These are phyloP conservation scores for Chrysodeixis includens DNA, from an alignment of 2,888 invertebrate species.

Conservation along the genomic window DNA sequence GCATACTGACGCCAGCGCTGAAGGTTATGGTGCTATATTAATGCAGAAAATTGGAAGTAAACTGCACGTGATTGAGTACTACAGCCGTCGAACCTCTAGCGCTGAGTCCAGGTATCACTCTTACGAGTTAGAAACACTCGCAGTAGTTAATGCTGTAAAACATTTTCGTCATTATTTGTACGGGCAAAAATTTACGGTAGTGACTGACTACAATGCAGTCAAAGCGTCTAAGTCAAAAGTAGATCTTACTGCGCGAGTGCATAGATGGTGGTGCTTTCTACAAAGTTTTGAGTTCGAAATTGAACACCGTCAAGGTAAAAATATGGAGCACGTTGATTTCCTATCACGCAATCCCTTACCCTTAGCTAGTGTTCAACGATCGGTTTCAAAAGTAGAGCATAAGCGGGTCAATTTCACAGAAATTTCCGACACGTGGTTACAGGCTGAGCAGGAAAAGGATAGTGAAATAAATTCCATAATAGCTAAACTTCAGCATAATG, in stretches of 20 bases:
- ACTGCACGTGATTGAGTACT: slow-evolving; percentile 8
- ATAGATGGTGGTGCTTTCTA: slow-evolving; percentile 20
- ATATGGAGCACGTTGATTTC: slow-evolving; percentile 29
- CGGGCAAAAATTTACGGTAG: slow-evolving; percentile 26
- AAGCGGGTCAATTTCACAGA: slow-evolving; percentile 14
- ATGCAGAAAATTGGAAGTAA: not conserved
- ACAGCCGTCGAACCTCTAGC: slow-evolving; percentile 12
- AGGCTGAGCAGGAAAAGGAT: slow-evolving; percentile 31
- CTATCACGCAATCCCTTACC: slow-evolving; percentile 27
- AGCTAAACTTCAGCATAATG: slow-evolving; percentile 11
- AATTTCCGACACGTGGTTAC: slow-evolving; percentile 26
- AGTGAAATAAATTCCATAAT: slow-evolving; percentile 10
- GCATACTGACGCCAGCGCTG: not conserved
- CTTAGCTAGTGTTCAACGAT: slow-evolving; percentile 12
- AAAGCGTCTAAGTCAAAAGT: slow-evolving; percentile 14
- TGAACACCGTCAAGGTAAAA: slow-evolving; percentile 6
- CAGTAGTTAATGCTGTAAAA: slow-evolving; percentile 39
- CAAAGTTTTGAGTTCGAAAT: slow-evolving; percentile 21
- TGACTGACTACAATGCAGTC: slow-evolving; percentile 35
- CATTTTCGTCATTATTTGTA: slow-evolving; percentile 28
- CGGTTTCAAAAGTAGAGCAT: slow-evolving; percentile 7
- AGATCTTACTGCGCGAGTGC: slow-evolving; percentile 20
- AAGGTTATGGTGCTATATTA: slow-evolving; percentile 22
- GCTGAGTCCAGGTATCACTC: too few species aligned
- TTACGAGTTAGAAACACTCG: slow-evolving; percentile 48